A percentile compares a stretch with the other conserved stretches of the same genome.
These are phyloP conservation scores for Reticulitermes speratus DNA, from an alignment of 1,140 invertebrate genomes.

Conservation along the genomic window DNA sequence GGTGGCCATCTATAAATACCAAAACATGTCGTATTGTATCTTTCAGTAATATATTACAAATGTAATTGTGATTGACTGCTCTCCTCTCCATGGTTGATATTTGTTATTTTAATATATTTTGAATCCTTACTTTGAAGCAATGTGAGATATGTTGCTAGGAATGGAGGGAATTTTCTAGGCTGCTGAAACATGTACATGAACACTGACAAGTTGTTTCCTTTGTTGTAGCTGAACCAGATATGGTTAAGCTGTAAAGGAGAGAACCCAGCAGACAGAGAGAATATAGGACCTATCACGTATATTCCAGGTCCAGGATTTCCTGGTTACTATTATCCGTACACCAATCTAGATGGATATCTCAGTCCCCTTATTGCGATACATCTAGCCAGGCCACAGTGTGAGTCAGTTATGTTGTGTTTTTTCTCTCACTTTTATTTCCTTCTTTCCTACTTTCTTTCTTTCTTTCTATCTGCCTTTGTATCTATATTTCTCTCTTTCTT, in stretches of 20 bases:
- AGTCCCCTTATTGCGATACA: slow-evolving; percentile 59
- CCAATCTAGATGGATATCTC: slow-evolving; percentile 52
- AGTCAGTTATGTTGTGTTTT: slow-evolving; percentile 40
- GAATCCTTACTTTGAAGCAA: too few relatives aligned
- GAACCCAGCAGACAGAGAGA: slow-evolving; percentile 84
- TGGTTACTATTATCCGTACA: slow-evolving; percentile 47
- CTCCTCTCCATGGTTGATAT: too few relatives aligned
- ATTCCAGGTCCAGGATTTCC: slow-evolving; percentile 56
- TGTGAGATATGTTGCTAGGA: too few relatives aligned
- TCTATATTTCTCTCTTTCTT: too few relatives aligned
- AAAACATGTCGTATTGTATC: too few relatives aligned
- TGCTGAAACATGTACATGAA: neutral
- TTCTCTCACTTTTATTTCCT: neutral
- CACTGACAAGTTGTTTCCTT: slow-evolving; percentile 23
- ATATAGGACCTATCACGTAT: slow-evolving; percentile 77
- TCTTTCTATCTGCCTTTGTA: too few relatives aligned
- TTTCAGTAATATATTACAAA: too few relatives aligned
- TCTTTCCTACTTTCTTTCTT: too few relatives aligned
- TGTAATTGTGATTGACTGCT: too few relatives aligned
- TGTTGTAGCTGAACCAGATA: slow-evolving; percentile 66
- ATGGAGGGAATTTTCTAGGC: too few relatives aligned
- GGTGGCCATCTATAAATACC: too few relatives aligned
- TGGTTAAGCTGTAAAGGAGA: slow-evolving; percentile 88
- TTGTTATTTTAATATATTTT: too few relatives aligned
- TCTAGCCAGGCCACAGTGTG: slow-evolving; percentile 59